Evolutionary conservation across 2,888 invertebrate genomes (phyloP), one percentile per base, ranked within the genome.

Genomic region (Linnaemya tessellans): DNA sequence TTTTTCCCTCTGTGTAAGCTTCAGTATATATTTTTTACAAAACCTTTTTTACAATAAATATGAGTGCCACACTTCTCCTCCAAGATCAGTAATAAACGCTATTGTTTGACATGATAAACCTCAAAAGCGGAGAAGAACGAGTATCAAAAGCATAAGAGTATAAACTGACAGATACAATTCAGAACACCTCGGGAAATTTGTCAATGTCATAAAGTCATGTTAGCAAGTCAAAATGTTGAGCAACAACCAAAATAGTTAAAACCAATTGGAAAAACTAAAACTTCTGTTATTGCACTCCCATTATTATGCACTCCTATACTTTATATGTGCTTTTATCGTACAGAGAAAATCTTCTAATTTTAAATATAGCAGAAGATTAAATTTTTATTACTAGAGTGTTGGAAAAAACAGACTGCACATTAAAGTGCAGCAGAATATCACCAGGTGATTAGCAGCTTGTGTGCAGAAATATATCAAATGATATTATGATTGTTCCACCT

Each of bases 331-430:
- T 60, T 54, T 22, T 80, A 80, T 77, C 84, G 35, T 35, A 15
- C 15, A 71, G 80, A 62, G 71, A 80, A 84, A 80, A 84, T 80
- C 77, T 75, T 62, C 35, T 62, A 20, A 73, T 46, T 75, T 67
- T 68, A 84, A 77, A 77, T 67, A 77, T 80, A 75, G n/a, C n/a
- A n/a, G 75, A 64, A 11, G 71, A 62, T 80, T 51, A 71, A 20
- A 18, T 46, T 70, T 46, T 30, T n/a, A 77, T 38, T 49, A 41
- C 20, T 71, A 80, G 64, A 67, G 64, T 84, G 35, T 64, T 60
- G 80, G 46, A 38, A 78, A 78, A 18, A 25, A 25, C 3, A 60
- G 20, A 60, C 9, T 15, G 51, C 43, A 58, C 15, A 46, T 30
- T 15, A 35, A 30, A 67, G 8, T 3, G 11, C 38, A 22, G 35